These are phyloP conservation scores for Megaustenia siamemsis DNA, from an alignment of 2,888 invertebrate species.

Conservation along the genomic window DNA sequence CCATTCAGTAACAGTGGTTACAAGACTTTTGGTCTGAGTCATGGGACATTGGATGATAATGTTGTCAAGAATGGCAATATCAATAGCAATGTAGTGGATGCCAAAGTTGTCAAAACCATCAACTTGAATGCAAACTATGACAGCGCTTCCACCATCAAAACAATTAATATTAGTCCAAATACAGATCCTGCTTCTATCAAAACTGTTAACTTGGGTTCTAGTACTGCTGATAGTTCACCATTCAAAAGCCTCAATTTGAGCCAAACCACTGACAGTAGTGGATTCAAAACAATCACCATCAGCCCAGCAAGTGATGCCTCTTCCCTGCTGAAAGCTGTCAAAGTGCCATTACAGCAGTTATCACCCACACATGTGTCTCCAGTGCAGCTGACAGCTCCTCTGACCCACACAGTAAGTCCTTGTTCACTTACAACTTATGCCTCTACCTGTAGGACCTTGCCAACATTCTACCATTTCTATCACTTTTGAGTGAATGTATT, in stretches of 20 bases:
- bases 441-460: no score
- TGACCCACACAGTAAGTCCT: slow-evolving; percentile 49
- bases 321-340: slow-evolving; percentile 49
- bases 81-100: slow-evolving; percentile 33
- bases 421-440: no score
- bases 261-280: slow-evolving; percentile 14
- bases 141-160: slow-evolving; percentile 36
- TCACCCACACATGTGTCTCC: slow-evolving; percentile 49
- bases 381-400: slow-evolving; percentile 49
- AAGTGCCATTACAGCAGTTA: slow-evolving; percentile 56
- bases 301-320: slow-evolving; percentile 26
- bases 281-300: slow-evolving; percentile 38
- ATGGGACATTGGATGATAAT: slow-evolving; percentile 31
- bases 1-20: slow-evolving; percentile 31
- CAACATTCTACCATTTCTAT: no score
- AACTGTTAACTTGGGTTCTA: slow-evolving; percentile 54
- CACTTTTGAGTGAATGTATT: no score
- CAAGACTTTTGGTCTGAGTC: slow-evolving; percentile 43
- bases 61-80: slow-evolving; percentile 36
- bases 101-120: slow-evolving; percentile 30
- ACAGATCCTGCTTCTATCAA: slow-evolving; percentile 35
- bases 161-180: slow-evolving; percentile 34
- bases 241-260: slow-evolving; percentile 51
- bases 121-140: slow-evolving; percentile 45
- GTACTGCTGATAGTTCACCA: slow-evolving; percentile 36